These are phyloP conservation scores for Scelioninae gen. 2 DNA, from an alignment of 2,888 invertebrate species.

Conservation along the genomic window DNA sequence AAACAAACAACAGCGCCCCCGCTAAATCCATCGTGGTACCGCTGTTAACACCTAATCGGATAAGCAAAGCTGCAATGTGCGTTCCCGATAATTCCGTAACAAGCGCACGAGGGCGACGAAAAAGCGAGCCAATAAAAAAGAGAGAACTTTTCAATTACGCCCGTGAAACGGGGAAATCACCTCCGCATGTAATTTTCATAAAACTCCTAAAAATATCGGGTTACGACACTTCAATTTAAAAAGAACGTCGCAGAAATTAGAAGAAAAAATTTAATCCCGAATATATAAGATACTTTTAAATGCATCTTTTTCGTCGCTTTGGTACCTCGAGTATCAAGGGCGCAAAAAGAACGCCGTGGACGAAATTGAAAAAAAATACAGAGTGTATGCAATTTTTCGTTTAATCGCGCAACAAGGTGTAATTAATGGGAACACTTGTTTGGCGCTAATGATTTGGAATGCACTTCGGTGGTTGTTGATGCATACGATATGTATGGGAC, in stretches of 20 bases:
- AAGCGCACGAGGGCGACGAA: background rate
- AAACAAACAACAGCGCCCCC: constrained; percentile 2
- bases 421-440: no score
- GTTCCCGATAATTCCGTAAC: background rate
- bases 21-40: constrained; percentile 3
- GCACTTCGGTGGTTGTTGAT: no score
- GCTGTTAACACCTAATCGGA: constrained; percentile 21
- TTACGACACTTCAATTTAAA: constrained; percentile 3
- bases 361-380: background rate
- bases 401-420: background rate
- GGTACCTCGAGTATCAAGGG: constrained; percentile 2
- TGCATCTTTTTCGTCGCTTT: constrained; percentile 15
- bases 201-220: constrained; percentile 18
- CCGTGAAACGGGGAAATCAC: constrained; percentile 1
- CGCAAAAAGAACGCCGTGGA: background rate
- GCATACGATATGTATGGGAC: no score
- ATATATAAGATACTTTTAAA: constrained; percentile 20
- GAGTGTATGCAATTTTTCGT: background rate
- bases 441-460: no score
- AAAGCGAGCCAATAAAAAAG: background rate
- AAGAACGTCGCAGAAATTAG: constrained; percentile 10
- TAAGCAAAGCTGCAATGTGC: background rate
- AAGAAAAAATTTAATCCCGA: constrained; percentile 24
- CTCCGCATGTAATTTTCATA: constrained; percentile 16
- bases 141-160: constrained; percentile 4